Percentiles rank a stretch among this genome's conserved stretches.
Evolutionary conservation across 2,888 invertebrate species (phyloP).

Genomic region (Stegophylla sp.): DNA sequence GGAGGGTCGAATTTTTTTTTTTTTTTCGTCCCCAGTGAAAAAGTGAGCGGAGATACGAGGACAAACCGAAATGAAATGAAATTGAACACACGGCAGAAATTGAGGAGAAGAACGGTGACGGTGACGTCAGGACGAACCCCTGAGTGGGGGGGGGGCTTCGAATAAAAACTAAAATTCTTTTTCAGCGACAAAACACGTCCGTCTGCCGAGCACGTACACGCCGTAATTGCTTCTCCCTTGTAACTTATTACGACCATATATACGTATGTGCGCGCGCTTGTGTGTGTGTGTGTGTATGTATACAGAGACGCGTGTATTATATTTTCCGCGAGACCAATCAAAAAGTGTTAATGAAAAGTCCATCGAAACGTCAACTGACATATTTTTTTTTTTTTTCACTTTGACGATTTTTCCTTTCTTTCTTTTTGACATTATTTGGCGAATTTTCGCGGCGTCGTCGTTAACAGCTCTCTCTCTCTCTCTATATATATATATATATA

Average conservation of each 20-base stretch:
- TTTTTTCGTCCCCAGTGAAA: neutral
- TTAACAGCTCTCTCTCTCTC: too few relatives aligned
- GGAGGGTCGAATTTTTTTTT: conserved; percentile 35
- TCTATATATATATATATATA: too few relatives aligned
- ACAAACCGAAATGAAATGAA: conserved; percentile 51
- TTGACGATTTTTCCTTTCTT: too few relatives aligned
- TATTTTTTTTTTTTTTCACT: neutral
- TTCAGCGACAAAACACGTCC: conserved; percentile 57
- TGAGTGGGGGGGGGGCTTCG: conserved; percentile 32
- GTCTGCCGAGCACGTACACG: conserved; percentile 47
- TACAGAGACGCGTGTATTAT: conserved; percentile 2
- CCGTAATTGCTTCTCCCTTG: conserved; percentile 58
- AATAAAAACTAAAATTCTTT: conserved; percentile 58
- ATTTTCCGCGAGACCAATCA: conserved; percentile 49
- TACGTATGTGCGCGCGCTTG: neutral
- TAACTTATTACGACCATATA: conserved; percentile 48
- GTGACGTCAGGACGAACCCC: conserved; percentile 24
- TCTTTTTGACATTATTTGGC: too few relatives aligned
- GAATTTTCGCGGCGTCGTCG: too few relatives aligned
- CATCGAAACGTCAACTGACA: conserved; percentile 34
- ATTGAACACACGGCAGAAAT: conserved; percentile 56
- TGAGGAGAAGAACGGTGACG: conserved; percentile 35
- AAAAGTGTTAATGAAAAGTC: conserved; percentile 53
- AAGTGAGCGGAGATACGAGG: neutral
- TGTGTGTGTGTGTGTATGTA: neutral